These are phyloP conservation scores for Anas platyrhynchos DNA, from an alignment of 2,113 vertebrate genomes.

Conservation along the genomic window DNA sequence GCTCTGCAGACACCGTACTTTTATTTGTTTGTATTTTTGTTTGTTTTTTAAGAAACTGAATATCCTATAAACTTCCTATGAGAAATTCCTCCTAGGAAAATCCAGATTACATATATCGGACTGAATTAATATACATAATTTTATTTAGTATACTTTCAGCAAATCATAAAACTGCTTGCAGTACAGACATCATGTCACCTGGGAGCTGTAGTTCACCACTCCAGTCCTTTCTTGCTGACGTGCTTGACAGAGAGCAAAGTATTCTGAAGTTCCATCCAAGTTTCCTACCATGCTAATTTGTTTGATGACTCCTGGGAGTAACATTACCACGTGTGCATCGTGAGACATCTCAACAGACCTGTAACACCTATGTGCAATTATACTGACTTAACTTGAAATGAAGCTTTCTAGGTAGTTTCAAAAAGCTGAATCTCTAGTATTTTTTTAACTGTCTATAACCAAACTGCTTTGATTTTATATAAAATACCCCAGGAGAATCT, in stretches of 20 bases:
- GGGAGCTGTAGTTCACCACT: background rate
- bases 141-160: background rate
- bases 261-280: background rate
- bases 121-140: background rate
- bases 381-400: background rate
- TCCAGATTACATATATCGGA: background rate
- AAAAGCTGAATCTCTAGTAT: background rate
- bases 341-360: background rate
- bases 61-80: background rate
- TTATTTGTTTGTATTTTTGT: background rate
- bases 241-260: background rate
- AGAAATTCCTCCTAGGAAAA: background rate
- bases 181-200: background rate
- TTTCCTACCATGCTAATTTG: background rate
- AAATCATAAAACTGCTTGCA: background rate
- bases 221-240: background rate
- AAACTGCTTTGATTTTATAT: background rate
- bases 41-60: background rate
- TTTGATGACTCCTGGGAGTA: background rate
- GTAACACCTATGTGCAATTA: background rate
- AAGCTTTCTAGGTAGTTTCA: background rate
- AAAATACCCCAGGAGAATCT: background rate
- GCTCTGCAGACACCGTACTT: background rate
- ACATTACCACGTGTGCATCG: background rate
- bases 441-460: background rate